Evolutionary conservation across 2,113 vertebrate species (phyloP), one percentile per base, ranked within the genome.

Genomic region (Daphoenositta chrysoptera): DNA sequence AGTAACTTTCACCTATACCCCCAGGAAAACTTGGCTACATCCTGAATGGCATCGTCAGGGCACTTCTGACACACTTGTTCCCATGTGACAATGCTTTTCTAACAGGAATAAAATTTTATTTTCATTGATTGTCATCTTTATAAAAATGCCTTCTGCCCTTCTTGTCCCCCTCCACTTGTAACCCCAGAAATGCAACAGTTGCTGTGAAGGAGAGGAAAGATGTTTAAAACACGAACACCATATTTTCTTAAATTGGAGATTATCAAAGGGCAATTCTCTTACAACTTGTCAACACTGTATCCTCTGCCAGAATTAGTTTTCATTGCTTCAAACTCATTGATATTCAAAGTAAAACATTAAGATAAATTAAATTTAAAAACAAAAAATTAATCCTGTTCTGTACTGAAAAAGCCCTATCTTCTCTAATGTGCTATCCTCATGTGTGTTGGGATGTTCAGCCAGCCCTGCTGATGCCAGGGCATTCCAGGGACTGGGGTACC

Each of bases 291-390:
- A 94, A 91, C 54, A 73, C 45, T 15, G 19, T 21, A 50, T 22
- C 54, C 53, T 63, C 22, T 72, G 84, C 83, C 95, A 96, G 88
- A 51, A 79, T 80, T 44, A 88, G 37, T 70, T 85, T 79, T 80
- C 83, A 58, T 42, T 37, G 24, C 65, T 84, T 93, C 68, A 81
- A 81, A 61, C 23, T 87, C 58, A 90, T 54, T 3, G 26, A 89
- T 50, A 33, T 27, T 54, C 35, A 37, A 70, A 79, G 83, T 13
- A 82, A 77, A 92, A 79, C 63, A 76, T 35, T 61, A 88, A 40
- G 58, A 73, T 27, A 82, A 56, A 81, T 26, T 33, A 26, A 40
- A 76, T 19, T 42, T 42, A 42, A 90, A 87, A 90, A 1, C 7
- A 81, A 76, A 54, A 61, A 35, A 31, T 27, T 26, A 33, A 42